phyloP scores from a whole-genome alignment of 2,113 vertebrate species.

The Nettapus auritus region DNA sequence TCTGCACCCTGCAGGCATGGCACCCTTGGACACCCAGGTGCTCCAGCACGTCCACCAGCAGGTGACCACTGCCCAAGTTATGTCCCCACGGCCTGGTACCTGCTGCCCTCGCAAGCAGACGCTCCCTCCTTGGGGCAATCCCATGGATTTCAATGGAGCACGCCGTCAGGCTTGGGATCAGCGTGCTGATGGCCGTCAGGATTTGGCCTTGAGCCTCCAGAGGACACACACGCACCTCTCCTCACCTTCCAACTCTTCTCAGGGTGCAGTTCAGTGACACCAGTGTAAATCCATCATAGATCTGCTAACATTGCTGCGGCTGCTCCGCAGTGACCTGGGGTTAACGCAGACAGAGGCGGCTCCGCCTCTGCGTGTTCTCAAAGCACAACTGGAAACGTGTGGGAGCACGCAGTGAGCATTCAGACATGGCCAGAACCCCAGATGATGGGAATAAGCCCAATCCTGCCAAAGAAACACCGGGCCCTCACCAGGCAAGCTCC shows the following conservation, averaged over 20 bases:
- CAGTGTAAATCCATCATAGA: not conserved
- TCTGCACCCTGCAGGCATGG: too few relatives aligned
- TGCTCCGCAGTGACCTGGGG: not conserved
- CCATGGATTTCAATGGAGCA: not conserved
- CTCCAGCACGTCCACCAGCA: too few relatives aligned
- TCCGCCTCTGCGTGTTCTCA: not conserved
- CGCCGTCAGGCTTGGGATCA: too few relatives aligned
- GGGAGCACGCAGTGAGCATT: not conserved
- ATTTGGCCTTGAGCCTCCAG: not conserved
- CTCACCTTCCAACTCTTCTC: not conserved
- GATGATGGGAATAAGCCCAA: not conserved
- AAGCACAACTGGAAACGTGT: not conserved
- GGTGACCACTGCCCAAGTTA: too few relatives aligned
- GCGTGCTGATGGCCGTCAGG: not conserved
- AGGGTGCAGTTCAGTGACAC: not conserved
- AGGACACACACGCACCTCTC: not conserved
- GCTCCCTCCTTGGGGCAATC: not conserved
- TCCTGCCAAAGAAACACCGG: rapidly evolving
- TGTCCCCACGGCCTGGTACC: too few relatives aligned
- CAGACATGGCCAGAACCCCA: not conserved
- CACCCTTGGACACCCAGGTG: too few relatives aligned
- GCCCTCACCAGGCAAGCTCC: not conserved
- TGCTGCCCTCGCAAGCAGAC: too few relatives aligned
- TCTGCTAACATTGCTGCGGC: not conserved
- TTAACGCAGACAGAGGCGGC: not conserved